Evolutionary conservation across 2,113 vertebrate genomes (phyloP).

Genomic region (Eurypyga helias): DNA sequence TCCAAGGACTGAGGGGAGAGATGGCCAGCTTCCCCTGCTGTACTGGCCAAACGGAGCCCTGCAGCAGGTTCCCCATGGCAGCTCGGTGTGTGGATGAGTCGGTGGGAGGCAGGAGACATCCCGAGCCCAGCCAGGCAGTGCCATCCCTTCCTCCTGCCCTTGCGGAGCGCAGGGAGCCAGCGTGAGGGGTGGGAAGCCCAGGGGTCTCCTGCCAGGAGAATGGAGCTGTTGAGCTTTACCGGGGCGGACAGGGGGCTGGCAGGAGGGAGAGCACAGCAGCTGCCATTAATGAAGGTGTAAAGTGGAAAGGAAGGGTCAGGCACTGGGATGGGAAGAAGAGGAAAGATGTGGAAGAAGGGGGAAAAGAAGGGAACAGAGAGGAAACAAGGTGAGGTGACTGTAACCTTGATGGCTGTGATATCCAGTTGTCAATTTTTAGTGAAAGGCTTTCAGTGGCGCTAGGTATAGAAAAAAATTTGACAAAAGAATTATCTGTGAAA

Average conservation of each 20-base stretch:
- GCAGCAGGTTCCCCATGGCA: not conserved
- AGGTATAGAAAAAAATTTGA: not conserved
- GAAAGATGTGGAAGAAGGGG: not conserved
- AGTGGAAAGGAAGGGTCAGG: not conserved
- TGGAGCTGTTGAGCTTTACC: not conserved
- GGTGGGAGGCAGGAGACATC: not conserved
- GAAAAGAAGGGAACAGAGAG: not conserved
- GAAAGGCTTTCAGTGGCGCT: not conserved
- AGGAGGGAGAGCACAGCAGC: not conserved
- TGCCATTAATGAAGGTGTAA: not conserved
- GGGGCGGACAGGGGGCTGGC: not conserved
- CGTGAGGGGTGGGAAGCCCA: rapidly evolving
- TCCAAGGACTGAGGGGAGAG: not conserved
- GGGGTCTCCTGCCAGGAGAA: not conserved
- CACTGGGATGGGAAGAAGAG: not conserved
- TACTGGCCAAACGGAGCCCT: not conserved
- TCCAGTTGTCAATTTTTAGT: not conserved
- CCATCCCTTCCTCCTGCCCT: not conserved
- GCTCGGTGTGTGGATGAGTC: rapidly evolving
- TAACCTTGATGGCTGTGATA: not conserved
- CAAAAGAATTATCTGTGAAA: not conserved
- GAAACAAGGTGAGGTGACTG: not conserved
- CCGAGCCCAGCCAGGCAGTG: rapidly evolving
- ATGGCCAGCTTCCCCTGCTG: rapidly evolving
- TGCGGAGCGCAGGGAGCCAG: not conserved